Evolutionary conservation across 2,888 invertebrate genomes (phyloP), one percentile per base, ranked within the genome.

Genomic region (Drosophila antonietae): DNA sequence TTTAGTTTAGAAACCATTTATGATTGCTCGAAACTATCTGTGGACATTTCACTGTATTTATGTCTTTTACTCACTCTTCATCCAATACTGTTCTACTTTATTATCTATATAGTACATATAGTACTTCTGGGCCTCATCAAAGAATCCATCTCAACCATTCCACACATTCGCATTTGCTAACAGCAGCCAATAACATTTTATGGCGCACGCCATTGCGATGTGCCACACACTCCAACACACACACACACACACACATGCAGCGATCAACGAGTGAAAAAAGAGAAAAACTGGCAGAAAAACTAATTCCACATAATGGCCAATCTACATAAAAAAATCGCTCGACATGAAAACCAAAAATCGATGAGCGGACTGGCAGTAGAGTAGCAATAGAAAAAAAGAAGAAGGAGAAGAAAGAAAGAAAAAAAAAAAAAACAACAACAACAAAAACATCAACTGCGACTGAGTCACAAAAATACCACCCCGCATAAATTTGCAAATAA

Each of bases 401-500:
- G 20, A 46, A 46, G 7, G 2, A 20, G 14, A 46, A 46, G 8
- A 49, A 6, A 4, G 28, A 5, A n/a, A 10, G 1, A 49, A 12
- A n/a, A 31, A n/a, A 1, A 53, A 6, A 23, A 46, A 15, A 46
- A n/a, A n/a, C n/a, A n/a, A n/a, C n/a, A n/a, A n/a, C 53, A 55
- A 55, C 39, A 28, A 44, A 46, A 55, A 41, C 51, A 66, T 37
- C 66, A 56, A 56, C 20, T 67, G 47, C 56, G 52, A 70, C 76
- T 79, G 89, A 89, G 73, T 87, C 88, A 75, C 73, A 73, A 64
- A 76, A 75, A 71, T 72, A 69, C 88, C 88, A 86, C 83, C 87
- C 89, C 74, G 86, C 90, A 90, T 88, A 90, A 87, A 87, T 90
- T 88, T 88, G 88, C 90, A 81, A 87, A 89, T 86, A 87, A 89